Evolutionary conservation across 2,113 vertebrate species (phyloP).

Genomic region (Trematocara unimaculatum): DNA sequence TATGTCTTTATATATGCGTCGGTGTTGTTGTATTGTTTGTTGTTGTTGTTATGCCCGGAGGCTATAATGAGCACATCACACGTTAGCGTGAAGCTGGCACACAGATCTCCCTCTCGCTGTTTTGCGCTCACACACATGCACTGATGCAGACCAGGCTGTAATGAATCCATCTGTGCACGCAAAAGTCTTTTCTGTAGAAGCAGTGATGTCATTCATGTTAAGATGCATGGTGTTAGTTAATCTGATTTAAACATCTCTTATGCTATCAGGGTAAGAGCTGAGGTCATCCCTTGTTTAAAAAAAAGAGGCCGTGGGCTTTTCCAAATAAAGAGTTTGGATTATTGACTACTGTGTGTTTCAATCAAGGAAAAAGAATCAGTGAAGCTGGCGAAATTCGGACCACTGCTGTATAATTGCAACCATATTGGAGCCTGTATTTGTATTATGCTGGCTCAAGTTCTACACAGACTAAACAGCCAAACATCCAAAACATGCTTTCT

Average conservation of each 20-base stretch:
- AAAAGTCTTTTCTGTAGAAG: background rate
- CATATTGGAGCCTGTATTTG: background rate
- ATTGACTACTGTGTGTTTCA: background rate
- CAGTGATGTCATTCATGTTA: slow-evolving; percentile 28
- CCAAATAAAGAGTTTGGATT: background rate
- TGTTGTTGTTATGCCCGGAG: slow-evolving; percentile 11
- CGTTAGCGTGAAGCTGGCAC: slow-evolving; percentile 22
- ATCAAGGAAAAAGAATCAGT: background rate
- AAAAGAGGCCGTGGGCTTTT: background rate
- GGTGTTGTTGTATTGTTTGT: slow-evolving; percentile 6
- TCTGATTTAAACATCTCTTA: background rate
- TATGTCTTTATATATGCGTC: background rate
- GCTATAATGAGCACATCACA: slow-evolving; percentile 50
- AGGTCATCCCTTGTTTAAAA: background rate
- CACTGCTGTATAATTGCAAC: background rate
- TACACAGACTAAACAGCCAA: background rate
- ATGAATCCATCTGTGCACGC: slow-evolving; percentile 37
- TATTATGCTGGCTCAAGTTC: background rate
- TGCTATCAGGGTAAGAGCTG: background rate
- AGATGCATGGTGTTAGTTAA: slow-evolving; percentile 5
- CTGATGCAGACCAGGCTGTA: background rate
- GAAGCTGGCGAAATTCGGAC: background rate
- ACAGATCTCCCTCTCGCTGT: background rate
- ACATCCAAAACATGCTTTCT: background rate
- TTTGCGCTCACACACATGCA: background rate